Conservation (phyloP, 1,140 invertebrate species). For the Nebria ingens region DNA sequence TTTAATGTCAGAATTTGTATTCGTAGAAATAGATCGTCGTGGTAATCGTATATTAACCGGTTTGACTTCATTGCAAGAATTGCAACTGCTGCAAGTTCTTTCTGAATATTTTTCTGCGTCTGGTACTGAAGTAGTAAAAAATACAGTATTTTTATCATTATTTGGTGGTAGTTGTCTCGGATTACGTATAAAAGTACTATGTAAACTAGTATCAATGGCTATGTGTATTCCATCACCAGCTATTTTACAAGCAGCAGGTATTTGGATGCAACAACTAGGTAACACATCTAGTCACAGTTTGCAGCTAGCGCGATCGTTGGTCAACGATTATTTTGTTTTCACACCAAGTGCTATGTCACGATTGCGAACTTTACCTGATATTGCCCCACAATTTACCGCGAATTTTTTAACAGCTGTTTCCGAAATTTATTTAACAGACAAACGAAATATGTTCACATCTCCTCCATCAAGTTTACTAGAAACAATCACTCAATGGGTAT, state of each 20-base stretch:
- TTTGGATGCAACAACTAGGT: slow-evolving; percentile 75
- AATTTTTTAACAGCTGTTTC: slow-evolving; percentile 70
- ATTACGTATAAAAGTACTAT: slow-evolving; percentile 57
- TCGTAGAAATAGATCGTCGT: slow-evolving; percentile 60
- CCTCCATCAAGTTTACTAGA: slow-evolving; percentile 49
- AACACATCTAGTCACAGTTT: slow-evolving; percentile 61
- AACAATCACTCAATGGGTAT: slow-evolving; percentile 53
- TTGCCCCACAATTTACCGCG: slow-evolving; percentile 66
- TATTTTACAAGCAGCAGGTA: slow-evolving; percentile 62
- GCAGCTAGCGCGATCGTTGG: slow-evolving; percentile 58
- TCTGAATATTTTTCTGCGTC: slow-evolving; percentile 61
- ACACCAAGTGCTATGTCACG: slow-evolving; percentile 52
- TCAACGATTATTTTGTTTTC: slow-evolving; percentile 69
- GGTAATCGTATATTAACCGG: slow-evolving; percentile 42
- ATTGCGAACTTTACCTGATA: slow-evolving; percentile 53
- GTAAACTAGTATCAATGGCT: slow-evolving; percentile 65
- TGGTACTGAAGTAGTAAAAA: slow-evolving; percentile 59
- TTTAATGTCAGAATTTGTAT: slow-evolving; percentile 72
- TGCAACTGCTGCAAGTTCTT: slow-evolving; percentile 64
- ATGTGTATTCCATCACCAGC: slow-evolving; percentile 61
- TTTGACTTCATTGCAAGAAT: slow-evolving; percentile 55
- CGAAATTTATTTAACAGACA: slow-evolving; percentile 55
- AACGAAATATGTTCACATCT: slow-evolving; percentile 35
- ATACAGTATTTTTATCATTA: slow-evolving; percentile 68
- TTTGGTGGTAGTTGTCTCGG: slow-evolving; percentile 58